Base-by-base conservation (phyloP, 2,797 vertebrate species). In the Crocodylus rhombifer region DNA sequence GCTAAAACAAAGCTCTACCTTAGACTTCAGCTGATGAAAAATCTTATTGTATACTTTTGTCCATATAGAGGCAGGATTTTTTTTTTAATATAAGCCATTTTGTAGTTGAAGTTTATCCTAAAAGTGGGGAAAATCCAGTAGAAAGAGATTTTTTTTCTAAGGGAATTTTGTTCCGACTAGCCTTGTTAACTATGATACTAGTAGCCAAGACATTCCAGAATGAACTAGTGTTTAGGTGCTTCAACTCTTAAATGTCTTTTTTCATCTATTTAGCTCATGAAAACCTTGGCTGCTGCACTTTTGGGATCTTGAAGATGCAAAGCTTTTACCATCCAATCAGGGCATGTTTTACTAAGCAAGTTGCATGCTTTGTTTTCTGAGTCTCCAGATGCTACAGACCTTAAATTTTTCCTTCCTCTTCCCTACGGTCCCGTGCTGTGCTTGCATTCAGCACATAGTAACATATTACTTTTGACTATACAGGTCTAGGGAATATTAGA, bases 401-500 rank as follows among this genome's bases (percentile, higher is more conserved):
- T 9, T 51, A 51, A 51, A 51, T 51, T 51, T 51, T 51, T 51
- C 42, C 42, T 51, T 51, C 42, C 42, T 51, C 42, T 51, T 51
- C 42, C 42, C 42, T 51, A 51, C 42, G 9, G 42, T 51, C 42
- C 42, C 42, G 10, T 51, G 42, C 42, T 51, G 42, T 51, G 42
- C 42, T 51, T 51, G 42, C 42, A 51, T 51, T 51, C 42, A 51
- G 42, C 42, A 51, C 42, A 51, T 51, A 51, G 42, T 51, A 51
- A 51, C 10, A 51, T 51, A 51, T 51, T 51, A 51, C 42, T 51
- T 3, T 51, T 51, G 42, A 51, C 23, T 13, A 2, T 3, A 0
- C 18, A 4, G 1, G 0, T 0, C 6, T 5, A n/a, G 51, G 10
- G 28, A 11, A 30, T 21, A 0, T 18, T 16, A 2, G n/a, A 60